Evolutionary conservation across 2,888 invertebrate genomes (phyloP), one percentile per base, ranked within the genome.

Genomic region (Meandrusa payeni): DNA sequence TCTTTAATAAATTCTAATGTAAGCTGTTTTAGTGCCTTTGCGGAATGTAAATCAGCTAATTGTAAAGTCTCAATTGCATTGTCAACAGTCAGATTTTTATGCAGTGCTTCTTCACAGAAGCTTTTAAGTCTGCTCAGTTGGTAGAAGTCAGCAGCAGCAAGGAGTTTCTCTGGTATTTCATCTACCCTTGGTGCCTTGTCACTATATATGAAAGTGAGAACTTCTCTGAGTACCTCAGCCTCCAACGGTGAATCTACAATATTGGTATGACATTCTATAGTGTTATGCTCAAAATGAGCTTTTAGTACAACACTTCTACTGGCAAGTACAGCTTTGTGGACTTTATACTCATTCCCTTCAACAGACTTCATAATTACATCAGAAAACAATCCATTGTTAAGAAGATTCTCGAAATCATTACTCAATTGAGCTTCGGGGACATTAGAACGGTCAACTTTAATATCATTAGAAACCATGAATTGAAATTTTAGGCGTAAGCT

Each of bases 251-350:
- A 79, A 47, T 82, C 76, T 1, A 87, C 71, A 47, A 75, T 50
- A 49, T 86, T 86, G 3, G 83, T 86, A 2, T 51, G 52, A 49
- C 78, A 76, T 57, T 87, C 87, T 10, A 67, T 72, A 26, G 83
- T 87, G 48, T 85, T 83, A 37, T 86, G 85, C 44, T 82, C 77
- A 60, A 87, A 87, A 51, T 86, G 79, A 15, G 86, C 87, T 45
- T 80, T 83, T 3, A 87, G 45, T 0, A 87, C 87, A 9, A 67
- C 72, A 64, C 87, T 87, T 11, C 87, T 62, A 48, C 77, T 79
- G 0, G 87, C 82, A 23, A 87, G 50, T 1, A 87, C 75, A 12
- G 80, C 83, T 51, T 86, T 87, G 40, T 87, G 87, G 0, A 81
- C 77, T 56, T 75, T 77, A 39, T 67, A 82, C 46, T 85, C 81